Percentiles rank a stretch among this genome's conserved stretches.
Conservation (phyloP, 2,113 vertebrate species). For the Choloepus hoffmanni region DNA sequence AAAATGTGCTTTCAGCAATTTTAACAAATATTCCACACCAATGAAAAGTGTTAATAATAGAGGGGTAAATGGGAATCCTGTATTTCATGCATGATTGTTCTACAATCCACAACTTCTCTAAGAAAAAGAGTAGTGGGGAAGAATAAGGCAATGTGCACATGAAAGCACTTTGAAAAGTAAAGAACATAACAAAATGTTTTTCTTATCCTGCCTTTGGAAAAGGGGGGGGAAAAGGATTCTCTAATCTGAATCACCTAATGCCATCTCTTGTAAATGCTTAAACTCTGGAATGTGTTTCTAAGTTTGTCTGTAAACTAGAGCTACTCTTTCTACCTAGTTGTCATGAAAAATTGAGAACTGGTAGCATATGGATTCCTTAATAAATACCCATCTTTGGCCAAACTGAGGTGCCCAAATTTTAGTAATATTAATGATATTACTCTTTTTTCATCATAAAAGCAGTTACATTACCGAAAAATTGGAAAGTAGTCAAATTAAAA, state of each 20-base stretch:
- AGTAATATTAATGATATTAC: background rate
- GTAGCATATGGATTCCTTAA: background rate
- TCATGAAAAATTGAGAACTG: background rate
- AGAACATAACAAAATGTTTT: background rate
- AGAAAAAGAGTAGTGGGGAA: background rate
- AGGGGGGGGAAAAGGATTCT: background rate
- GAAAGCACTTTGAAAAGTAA: conserved; percentile 4
- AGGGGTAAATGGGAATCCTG: too few relatives aligned
- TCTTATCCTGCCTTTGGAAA: background rate
- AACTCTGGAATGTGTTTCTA: background rate
- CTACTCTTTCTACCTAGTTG: background rate
- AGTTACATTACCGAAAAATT: background rate
- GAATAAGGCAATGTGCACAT: background rate
- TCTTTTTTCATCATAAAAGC: background rate
- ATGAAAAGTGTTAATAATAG: too few relatives aligned
- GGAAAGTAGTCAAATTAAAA: background rate
- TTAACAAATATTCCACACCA: too few relatives aligned
- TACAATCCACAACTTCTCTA: too few relatives aligned
- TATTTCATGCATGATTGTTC: too few relatives aligned
- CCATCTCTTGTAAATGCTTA: background rate
- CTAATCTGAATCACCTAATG: background rate
- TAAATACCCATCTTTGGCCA: conserved; percentile 16
- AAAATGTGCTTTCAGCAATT: too few relatives aligned
- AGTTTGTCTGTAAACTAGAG: background rate
- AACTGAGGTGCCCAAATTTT: background rate